Evolutionary conservation across 2,797 vertebrate genomes (phyloP).

Genomic region (Monodelphis domestica): DNA sequence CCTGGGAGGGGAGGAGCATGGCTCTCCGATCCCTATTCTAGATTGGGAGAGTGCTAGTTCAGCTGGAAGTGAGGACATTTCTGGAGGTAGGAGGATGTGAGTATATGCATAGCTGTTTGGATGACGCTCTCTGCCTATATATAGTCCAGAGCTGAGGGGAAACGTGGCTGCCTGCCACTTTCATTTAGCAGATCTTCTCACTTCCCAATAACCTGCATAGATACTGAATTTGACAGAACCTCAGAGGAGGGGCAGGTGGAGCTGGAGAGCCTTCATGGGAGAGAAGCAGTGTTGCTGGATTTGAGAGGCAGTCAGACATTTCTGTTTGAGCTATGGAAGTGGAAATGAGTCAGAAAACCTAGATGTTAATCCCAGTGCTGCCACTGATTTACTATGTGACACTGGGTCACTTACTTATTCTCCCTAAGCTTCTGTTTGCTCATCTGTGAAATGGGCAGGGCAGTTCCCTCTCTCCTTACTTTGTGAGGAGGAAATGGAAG

Average conservation of each 20-base stretch:
- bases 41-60: not conserved
- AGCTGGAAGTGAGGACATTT: not conserved
- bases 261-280: not conserved
- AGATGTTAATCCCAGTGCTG: slow-evolving; percentile 10
- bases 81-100: not conserved
- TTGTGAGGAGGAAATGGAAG: slow-evolving; percentile 20
- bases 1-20: not conserved
- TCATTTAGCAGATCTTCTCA: not conserved
- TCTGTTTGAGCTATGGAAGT: not conserved
- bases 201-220: not conserved
- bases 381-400: not conserved
- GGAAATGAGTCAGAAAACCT: not conserved
- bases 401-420: not conserved
- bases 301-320: not conserved
- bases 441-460: not conserved
- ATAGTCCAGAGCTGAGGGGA: not conserved
- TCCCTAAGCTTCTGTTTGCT: not conserved
- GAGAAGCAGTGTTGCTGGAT: not conserved
- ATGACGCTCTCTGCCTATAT: not conserved
- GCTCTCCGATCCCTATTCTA: not conserved
- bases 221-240: not conserved
- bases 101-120: not conserved
- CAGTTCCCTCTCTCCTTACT: not conserved
- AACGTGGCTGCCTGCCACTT: not conserved
- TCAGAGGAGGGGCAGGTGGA: not conserved